These are phyloP conservation scores for Drosophila antonietae DNA, from an alignment of 2,888 invertebrate genomes.

Conservation along the genomic window DNA sequence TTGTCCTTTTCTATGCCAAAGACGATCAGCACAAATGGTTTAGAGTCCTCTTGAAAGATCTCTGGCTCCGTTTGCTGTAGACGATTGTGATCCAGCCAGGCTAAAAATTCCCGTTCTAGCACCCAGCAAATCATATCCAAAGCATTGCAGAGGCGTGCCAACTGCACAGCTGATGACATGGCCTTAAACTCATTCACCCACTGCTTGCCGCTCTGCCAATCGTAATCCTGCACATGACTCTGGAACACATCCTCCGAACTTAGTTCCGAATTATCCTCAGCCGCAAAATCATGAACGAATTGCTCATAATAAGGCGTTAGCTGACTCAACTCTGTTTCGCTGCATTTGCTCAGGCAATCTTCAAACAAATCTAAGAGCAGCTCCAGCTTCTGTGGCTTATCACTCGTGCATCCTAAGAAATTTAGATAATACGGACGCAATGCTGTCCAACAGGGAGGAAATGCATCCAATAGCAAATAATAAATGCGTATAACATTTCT, in stretches of 20 bases:
- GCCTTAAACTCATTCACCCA: conserved; percentile 62
- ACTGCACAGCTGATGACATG: conserved; percentile 75
- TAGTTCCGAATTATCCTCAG: conserved; percentile 48
- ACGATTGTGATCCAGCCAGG: conserved; percentile 86
- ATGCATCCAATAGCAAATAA: conserved; percentile 74
- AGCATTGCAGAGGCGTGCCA: conserved; percentile 86
- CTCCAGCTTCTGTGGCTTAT: conserved; percentile 59
- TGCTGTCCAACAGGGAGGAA: conserved; percentile 83
- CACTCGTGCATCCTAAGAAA: conserved; percentile 17
- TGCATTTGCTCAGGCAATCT: conserved; percentile 57
- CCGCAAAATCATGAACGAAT: conserved; percentile 16
- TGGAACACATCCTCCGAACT: conserved; percentile 42
- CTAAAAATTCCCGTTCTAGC: conserved; percentile 86
- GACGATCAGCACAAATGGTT: conserved; percentile 75
- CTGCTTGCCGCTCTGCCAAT: conserved; percentile 77
- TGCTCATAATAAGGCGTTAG: conserved; percentile 42
- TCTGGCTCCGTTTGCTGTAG: conserved; percentile 63
- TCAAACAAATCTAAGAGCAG: conserved; percentile 70
- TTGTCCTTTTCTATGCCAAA: conserved; percentile 71
- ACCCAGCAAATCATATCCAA: conserved; percentile 86
- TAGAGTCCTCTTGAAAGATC: conserved; percentile 71
- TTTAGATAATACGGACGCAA: conserved; percentile 71
- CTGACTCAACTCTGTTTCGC: conserved; percentile 43
- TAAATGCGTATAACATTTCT: conserved; percentile 71
- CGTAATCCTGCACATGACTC: conserved; percentile 67